A percentile compares a stretch with the other conserved stretches of the same genome.
These are phyloP conservation scores for Melieria picta DNA, from an alignment of 2,888 invertebrate genomes.

Conservation along the genomic window DNA sequence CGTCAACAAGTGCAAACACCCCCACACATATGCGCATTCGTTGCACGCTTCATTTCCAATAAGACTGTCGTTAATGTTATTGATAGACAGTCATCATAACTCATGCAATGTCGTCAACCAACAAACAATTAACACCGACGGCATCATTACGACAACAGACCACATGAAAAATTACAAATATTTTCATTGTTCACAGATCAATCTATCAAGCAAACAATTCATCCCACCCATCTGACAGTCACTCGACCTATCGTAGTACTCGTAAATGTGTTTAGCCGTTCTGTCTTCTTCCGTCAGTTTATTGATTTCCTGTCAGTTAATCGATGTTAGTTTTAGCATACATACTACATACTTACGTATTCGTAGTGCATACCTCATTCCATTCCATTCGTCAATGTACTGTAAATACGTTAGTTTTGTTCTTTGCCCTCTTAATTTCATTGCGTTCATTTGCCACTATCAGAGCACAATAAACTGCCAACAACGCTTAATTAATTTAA, in stretches of 20 bases:
- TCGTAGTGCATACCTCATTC: background rate
- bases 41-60: no score
- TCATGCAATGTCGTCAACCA: conserved; percentile 11
- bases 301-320: conserved; percentile 1
- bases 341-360: no score
- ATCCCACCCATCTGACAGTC: background rate
- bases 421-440: conserved; percentile 13
- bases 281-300: background rate
- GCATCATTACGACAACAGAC: background rate
- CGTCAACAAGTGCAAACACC: no score
- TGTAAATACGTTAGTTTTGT: conserved; percentile 20
- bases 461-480: no score
- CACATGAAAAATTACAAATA: no score
- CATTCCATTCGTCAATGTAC: background rate
- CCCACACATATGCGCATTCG: no score
- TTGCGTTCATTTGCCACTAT: no score
- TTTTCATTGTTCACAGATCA: background rate
- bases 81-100: background rate
- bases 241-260: background rate
- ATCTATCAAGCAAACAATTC: background rate
- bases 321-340: background rate
- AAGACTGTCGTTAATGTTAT: background rate
- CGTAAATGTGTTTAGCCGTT: background rate
- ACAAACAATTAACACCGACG: conserved; percentile 8
- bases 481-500: no score